These are phyloP conservation scores for Cylloceria caligata DNA, from an alignment of 2,888 invertebrate genomes.

Conservation along the genomic window DNA sequence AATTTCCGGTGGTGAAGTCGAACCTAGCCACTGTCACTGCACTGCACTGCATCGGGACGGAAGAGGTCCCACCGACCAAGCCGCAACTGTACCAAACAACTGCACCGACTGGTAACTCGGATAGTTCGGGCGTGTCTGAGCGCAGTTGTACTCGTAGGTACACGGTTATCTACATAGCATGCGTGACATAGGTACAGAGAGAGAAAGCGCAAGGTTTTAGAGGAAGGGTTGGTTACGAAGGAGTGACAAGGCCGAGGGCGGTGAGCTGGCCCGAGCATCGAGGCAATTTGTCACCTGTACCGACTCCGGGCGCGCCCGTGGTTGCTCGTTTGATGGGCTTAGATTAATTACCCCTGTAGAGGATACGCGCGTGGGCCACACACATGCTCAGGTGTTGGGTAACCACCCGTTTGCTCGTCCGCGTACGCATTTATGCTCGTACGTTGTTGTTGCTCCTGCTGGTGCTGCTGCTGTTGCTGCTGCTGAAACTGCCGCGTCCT, in stretches of 20 bases:
- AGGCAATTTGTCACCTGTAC: conserved; percentile 82
- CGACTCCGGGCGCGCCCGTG: conserved; percentile 72
- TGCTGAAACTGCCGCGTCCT: conserved; percentile 47
- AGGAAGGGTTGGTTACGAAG: conserved; percentile 25
- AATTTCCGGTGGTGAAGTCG: conserved; percentile 65
- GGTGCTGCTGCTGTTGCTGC: conserved; percentile 30
- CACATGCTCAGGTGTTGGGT: conserved; percentile 69
- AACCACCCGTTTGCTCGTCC: conserved; percentile 55
- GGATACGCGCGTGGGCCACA: conserved; percentile 67
- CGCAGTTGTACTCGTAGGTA: conserved; percentile 37
- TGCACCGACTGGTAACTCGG: conserved; percentile 60
- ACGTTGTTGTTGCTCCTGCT: conserved; percentile 55
- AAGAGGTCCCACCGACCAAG: conserved; percentile 34
- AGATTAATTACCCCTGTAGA: conserved; percentile 81
- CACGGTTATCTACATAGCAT: conserved; percentile 25
- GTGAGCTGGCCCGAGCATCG: conserved; percentile 70
- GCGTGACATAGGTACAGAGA: conserved; percentile 47
- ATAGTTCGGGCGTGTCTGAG: conserved; percentile 56
- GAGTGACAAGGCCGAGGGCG: conserved; percentile 13
- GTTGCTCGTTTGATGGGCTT: conserved; percentile 81
- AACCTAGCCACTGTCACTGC: conserved; percentile 49
- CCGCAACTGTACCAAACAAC: conserved; percentile 63
- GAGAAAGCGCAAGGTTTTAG: conserved; percentile 17
- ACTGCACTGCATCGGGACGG: conserved; percentile 38
- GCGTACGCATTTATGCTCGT: conserved; percentile 56